Base-by-base conservation (phyloP, 2,888 invertebrate species). In the Altica lythri region DNA sequence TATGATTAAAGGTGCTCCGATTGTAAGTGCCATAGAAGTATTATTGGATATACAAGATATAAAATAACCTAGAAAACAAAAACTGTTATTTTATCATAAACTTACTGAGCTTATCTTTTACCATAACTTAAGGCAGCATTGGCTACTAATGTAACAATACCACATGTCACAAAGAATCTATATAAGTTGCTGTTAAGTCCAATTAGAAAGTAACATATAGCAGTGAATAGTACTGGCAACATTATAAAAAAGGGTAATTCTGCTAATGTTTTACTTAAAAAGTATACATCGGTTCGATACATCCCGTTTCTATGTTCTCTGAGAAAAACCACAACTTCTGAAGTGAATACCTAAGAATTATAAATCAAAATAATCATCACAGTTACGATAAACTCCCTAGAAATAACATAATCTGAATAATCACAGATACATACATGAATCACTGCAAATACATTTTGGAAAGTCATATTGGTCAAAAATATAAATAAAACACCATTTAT, bases 371-470 rank as follows among this genome's bases (percentile, higher is more conserved):
- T n/a, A n/a, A n/a, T n/a, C n/a, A n/a, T n/a, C n/a, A n/a, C n/a
- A n/a, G n/a, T n/a, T n/a, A n/a, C n/a, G n/a, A n/a, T n/a, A n/a
- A n/a, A n/a, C n/a, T n/a, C n/a, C n/a, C n/a, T n/a, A n/a, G n/a
- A n/a, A n/a, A n/a, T n/a, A n/a, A n/a, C n/a, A n/a, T n/a, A n/a
- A n/a, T n/a, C n/a, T n/a, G n/a, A n/a, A n/a, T n/a, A n/a, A n/a
- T n/a, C n/a, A n/a, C n/a, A n/a, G n/a, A n/a, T 32, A 81, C 89
- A 85, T 77, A 95, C 96, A 75, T 90, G 91, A 53, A 95, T 88
- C 32, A 96, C 95, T 56, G 94, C 92, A 71, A 95, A 95, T n/a
- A 94, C 87, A 75, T 94, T 95, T 69, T 93, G 92, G 76, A 95
- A 95, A 4, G 95, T 95, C 88, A 94, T 90, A 71, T 92, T 94